Evolutionary conservation across 2,888 invertebrate species (phyloP).

Genomic region (Stegophylla sp.): DNA sequence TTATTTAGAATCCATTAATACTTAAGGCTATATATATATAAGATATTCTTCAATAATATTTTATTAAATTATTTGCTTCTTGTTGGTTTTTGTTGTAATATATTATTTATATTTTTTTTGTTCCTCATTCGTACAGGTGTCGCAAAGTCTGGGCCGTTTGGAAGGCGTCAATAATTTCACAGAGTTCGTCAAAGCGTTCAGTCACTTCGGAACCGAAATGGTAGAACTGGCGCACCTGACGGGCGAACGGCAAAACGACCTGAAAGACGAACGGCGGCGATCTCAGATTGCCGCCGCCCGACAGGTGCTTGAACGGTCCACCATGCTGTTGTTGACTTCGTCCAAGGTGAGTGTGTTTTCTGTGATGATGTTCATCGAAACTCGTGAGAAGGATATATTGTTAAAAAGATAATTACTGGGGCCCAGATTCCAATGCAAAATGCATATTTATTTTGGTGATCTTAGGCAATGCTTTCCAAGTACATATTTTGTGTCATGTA

Average conservation of each 20-base stretch:
- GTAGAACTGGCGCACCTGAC: conserved; percentile 96
- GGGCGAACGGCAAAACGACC: conserved; percentile 81
- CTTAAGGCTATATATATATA: too few relatives aligned
- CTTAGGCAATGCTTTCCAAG: too few relatives aligned
- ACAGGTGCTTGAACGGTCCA: conserved; percentile 92
- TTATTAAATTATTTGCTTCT: too few relatives aligned
- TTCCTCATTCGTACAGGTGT: conserved; percentile 69
- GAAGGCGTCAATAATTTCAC: conserved; percentile 91
- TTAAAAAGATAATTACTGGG: too few relatives aligned
- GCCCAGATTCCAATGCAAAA: too few relatives aligned
- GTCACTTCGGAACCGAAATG: conserved; percentile 98
- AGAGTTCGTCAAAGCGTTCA: conserved; percentile 98
- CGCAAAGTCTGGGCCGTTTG: conserved; percentile 80
- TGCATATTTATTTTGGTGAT: too few relatives aligned
- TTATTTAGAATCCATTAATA: too few relatives aligned
- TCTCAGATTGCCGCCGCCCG: conserved; percentile 97
- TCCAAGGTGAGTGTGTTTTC: conserved; percentile 76
- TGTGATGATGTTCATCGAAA: neutral
- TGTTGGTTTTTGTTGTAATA: too few relatives aligned
- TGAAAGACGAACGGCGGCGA: conserved; percentile 89
- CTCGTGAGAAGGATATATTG: too few relatives aligned
- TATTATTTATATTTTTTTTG: too few relatives aligned
- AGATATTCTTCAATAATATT: too few relatives aligned
- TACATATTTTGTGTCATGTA: too few relatives aligned
- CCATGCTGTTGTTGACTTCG: conserved; percentile 94